Base-by-base conservation (phyloP, 1,140 invertebrate species). In the Drosophila athabasca region DNA sequence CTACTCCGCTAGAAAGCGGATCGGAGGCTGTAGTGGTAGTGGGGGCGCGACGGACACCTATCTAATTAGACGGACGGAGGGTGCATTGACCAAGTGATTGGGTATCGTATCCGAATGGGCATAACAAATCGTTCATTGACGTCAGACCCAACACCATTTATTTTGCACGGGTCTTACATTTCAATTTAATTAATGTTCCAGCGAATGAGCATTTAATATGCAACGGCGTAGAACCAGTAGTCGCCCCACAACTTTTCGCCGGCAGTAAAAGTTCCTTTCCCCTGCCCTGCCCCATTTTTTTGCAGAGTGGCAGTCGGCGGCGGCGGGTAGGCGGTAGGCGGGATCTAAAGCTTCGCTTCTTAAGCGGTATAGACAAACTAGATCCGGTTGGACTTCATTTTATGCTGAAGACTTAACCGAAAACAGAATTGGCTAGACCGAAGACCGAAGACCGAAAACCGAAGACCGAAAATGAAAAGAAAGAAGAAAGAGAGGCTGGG, bases 221-320 rank as follows among this genome's bases (percentile, higher is more conserved):
- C 73, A 76, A 67, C 57, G 73, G 81, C 82, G 82, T 85, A 85
- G 70, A 82, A 85, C 82, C 82, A 85, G 82, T 85, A 85, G 82
- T 76, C 73, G 58, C 43, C 53, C 24, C 45, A 69, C 67, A 41
- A 55, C 51, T 73, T 64, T 62, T 72, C 69, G 51, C 50, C 60
- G 39, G 57, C 70, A 73, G 58, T 72, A 62, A 73, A 73, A 73
- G 59, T 73, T 73, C 29, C 51, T 58, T 35, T 48, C 45, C 13
- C 7, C 9, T 22, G 17, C 41, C 69, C 22, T 31, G 31, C 31
- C 31, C 31, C 31, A 41, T 66, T 39, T 39, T 57, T 26, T 41
- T 57, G 35, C 51, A 39, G 35, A 39, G 35, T 39, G 11, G 24
- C 24, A 24, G 24, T 24, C 5, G 24, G 24, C 5, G 24, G 24